Conservation (phyloP, 2,797 vertebrate genomes). For the Melanotaenia pygmaea region DNA sequence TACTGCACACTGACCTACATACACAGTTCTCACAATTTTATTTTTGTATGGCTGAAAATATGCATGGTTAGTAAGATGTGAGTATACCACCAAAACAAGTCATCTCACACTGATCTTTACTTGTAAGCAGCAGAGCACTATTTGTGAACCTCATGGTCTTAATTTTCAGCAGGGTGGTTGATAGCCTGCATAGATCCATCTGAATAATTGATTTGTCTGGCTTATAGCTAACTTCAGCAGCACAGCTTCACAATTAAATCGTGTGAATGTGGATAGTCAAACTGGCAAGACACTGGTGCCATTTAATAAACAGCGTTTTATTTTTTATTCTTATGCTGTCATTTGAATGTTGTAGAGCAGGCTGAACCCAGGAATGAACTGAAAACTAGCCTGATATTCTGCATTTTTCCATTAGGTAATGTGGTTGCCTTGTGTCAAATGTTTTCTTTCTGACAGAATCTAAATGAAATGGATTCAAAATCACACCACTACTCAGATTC, state of each 20-base stretch:
- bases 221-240: background rate
- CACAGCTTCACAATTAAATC: background rate
- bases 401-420: background rate
- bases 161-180: background rate
- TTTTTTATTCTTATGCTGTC: too few species aligned
- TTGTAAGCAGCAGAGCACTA: background rate
- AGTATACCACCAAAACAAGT: conserved; percentile 9
- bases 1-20: conserved; percentile 40
- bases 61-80: background rate
- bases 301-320: background rate
- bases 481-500: background rate
- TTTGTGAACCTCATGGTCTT: conserved; percentile 3
- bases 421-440: background rate
- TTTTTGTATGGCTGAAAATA: background rate
- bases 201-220: conserved; percentile 9
- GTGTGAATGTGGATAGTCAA: conserved; percentile 4
- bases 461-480: background rate
- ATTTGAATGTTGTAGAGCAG: background rate
- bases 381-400: background rate
- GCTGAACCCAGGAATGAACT: background rate
- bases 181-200: conserved; percentile 11
- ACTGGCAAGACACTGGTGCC: background rate
- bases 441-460: too few species aligned
- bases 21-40: conserved; percentile 19
- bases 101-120: background rate